These are phyloP conservation scores for Caenorhabditis panamensis DNA, from an alignment of 2,888 invertebrate species.

Conservation along the genomic window DNA sequence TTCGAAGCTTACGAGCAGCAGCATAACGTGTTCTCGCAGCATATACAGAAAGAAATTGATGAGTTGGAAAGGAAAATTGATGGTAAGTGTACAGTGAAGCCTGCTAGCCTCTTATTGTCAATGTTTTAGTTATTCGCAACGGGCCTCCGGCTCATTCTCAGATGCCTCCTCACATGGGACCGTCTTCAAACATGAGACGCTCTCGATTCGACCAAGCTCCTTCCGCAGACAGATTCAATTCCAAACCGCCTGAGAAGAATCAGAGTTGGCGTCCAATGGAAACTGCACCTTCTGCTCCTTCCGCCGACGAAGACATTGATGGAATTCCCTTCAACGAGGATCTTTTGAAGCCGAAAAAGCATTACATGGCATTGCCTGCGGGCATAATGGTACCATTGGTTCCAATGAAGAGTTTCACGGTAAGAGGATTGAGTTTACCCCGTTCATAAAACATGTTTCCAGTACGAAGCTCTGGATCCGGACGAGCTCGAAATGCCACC, in stretches of 20 bases:
- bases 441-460: no score
- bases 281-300: neutral
- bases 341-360: slow-evolving; percentile 58
- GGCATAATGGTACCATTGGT: slow-evolving; percentile 98
- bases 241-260: neutral
- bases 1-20: slow-evolving; percentile 93
- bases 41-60: slow-evolving; percentile 44
- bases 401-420: slow-evolving; percentile 89
- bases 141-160: slow-evolving; percentile 33
- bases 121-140: slow-evolving; percentile 27
- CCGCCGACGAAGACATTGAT: slow-evolving; percentile 68
- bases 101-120: no score
- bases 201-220: slow-evolving; percentile 68
- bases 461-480: slow-evolving; percentile 92
- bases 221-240: neutral
- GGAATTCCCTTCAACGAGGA: slow-evolving; percentile 67
- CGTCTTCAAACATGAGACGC: slow-evolving; percentile 30
- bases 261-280: slow-evolving; percentile 1
- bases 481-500: slow-evolving; percentile 93
- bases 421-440: no score
- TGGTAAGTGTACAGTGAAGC: slow-evolving; percentile 26
- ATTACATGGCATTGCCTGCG: slow-evolving; percentile 89
- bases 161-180: slow-evolving; percentile 4
- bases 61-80: slow-evolving; percentile 35
- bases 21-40: slow-evolving; percentile 87